Base-by-base conservation (phyloP, 2,797 vertebrate genomes). In the Pseudopleuronectes americanus region DNA sequence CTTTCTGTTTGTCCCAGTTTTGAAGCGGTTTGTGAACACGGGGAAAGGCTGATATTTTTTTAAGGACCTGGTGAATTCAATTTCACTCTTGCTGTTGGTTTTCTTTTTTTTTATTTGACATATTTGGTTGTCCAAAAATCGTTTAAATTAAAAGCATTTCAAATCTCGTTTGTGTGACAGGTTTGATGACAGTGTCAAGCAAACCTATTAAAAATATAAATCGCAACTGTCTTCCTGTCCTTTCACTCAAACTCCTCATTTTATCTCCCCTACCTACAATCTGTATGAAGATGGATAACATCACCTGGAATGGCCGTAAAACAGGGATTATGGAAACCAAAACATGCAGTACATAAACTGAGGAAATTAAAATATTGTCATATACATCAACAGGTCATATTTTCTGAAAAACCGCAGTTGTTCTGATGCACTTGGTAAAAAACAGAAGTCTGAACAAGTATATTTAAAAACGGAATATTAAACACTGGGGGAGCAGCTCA, bases 31-130 rank as follows among this genome's bases (percentile, higher is more conserved):
- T 91, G 86, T 94, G 93, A 93, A 91, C 91, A 92, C 90, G 84
- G 88, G 84, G 72, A 87, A 91, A 88, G 84, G 88, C 90, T 89
- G 90, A 93, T 94, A 93, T 95, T 95, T 95, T 95, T 95, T 94
- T 94, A 94, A 92, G 84, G 85, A 59, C 28, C 36, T 38, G 74
- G 74, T 88, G 89, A 90, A 89, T 84, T 10, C 68, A 83, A 87
- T 70, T 84, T 94, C 85, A 89, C 88, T 88, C 87, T 92, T 93
- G 88, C 88, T 92, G 92, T 91, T 92, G 85, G 70, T 79, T 89
- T 90, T 87, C 57, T 87, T 87, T 89, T 79, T 28, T 13, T 88
- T 91, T 90, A 90, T 93, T 93, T 93, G 88, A 93, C 90, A 89
- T 90, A 90, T 89, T 94, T 93, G 92, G 92, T 93, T 95, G 92